Evolutionary conservation across 2,888 invertebrate genomes (phyloP), one percentile per base, ranked within the genome.

Genomic region (Agrilus biguttatus): DNA sequence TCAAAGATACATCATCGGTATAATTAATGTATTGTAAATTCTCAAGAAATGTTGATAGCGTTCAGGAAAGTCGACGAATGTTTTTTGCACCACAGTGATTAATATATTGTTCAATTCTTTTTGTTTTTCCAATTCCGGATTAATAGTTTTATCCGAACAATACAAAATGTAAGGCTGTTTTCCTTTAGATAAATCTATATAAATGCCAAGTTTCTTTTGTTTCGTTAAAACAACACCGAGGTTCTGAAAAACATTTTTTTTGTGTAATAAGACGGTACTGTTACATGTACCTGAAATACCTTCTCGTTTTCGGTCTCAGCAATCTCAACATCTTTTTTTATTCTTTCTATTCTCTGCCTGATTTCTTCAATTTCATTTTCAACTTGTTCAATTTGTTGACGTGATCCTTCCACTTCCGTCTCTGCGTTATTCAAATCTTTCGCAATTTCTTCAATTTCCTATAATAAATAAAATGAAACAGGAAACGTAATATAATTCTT

Each of bases 131-230:
- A 75, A 71, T 53, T 81, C 79, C 1, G 65, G 59, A 3, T 72
- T 63, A 7, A 82, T 60, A 1, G 67, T 52, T 0, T 66, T 51
- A 45, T 76, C 73, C 8, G 57, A 59, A 34, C 56, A 57, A 49
- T 59, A 59, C 5, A 57, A 28, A 5, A 55, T 45, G 42, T 50
- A 59, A 0, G 62, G 61, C 17, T 49, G 55, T 17, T 61, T 56
- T 1, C 61, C 60, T 19, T 71, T 71, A 2, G 70, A 58, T 1
- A 77, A 66, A 3, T 69, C 69, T 1, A 66, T 55, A 42, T 80
- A 72, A 51, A 80, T 72, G 49, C 69, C 74, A 28, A 78, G 75
- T 47, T 80, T 77, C 28, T 78, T 75, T 59, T 88, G 87, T 51
- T 77, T 75, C 39, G 80, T 73, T 1, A 85, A 73, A 14, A 86